Percentiles rank a stretch among this genome's conserved stretches.
Conservation (phyloP, 2,797 vertebrate species). For the Trichosurus vulpecula region DNA sequence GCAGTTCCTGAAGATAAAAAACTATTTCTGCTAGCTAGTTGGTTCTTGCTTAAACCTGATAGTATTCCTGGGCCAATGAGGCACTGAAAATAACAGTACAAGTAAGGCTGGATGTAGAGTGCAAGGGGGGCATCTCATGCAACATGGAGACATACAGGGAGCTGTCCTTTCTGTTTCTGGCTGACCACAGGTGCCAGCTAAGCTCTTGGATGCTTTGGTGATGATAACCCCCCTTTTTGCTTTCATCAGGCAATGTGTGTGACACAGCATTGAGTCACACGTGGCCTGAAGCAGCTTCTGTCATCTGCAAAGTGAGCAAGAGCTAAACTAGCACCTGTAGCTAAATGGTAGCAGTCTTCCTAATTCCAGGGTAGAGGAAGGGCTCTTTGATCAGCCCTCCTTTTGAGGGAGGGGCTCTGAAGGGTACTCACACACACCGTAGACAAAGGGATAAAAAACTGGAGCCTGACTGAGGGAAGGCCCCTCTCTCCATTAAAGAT, state of each 20-base stretch:
- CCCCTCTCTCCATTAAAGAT: background rate
- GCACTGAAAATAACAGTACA: slow-evolving; percentile 70
- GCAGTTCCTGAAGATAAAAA: slow-evolving; percentile 66
- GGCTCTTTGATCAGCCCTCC: background rate
- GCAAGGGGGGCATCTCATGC: background rate
- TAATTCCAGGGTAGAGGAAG: background rate
- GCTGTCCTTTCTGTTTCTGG: background rate
- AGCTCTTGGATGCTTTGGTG: background rate
- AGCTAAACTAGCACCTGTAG: background rate
- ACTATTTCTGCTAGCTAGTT: slow-evolving; percentile 39
- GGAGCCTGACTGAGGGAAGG: background rate
- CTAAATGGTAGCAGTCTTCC: background rate
- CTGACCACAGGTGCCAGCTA: background rate
- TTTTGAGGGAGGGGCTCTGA: background rate
- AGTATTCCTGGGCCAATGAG: slow-evolving; percentile 66
- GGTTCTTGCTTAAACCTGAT: slow-evolving; percentile 61
- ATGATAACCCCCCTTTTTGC: background rate
- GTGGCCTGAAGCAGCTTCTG: background rate
- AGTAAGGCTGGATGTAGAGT: background rate
- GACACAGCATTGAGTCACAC: background rate
- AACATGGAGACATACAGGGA: background rate
- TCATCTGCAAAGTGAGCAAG: background rate
- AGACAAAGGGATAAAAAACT: background rate
- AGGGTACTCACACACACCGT: background rate
- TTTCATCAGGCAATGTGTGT: background rate